Base-by-base conservation (phyloP, 37 sponge, comb jelly and placozoan genomes). In the Tethya wilhelma region DNA sequence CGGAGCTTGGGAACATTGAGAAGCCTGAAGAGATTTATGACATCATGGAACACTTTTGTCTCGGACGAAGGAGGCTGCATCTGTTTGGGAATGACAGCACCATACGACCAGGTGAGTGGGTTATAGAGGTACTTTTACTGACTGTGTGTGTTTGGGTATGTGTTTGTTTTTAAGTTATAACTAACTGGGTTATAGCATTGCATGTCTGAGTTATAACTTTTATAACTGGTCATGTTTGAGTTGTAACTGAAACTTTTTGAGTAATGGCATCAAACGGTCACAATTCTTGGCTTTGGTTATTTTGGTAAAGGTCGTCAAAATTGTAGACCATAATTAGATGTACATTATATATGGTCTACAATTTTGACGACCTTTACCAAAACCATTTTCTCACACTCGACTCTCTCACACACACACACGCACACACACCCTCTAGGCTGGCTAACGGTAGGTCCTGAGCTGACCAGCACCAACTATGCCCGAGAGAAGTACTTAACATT, bases 1-100 rank as follows among this genome's bases (percentile, higher is more conserved):
- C 80, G 1, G 87, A 92, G 26, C 78, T 75, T 39, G 96, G 86
- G 4, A 87, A 85, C 40, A 84, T 88, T 6, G 69, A 82, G 20
- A 98, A 98, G 43, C 98, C 98, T 19, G 93, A 91, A 57, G 98
- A 98, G 74, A 92, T 98, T 43, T 98, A 91, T 71, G 87, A 90
- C 44, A 93, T 94, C 17, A 98, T 98, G 12, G 98, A 98, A 43
- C 93, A 95, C 84, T 98, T 98, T 44, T 98, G 98, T 82, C 65
- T 98, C 20, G 98, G 98, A 3, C 76, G 91, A 43, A 75, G 96
- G 31, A 64, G 98, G 23, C 83, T 98, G 23, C 93, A 98, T 59
- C 43, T 98, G 58, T 98, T 98, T 90, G 98, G 96, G 4, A 82
- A 37, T 53, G 98, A 98, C 44, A 71, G 70, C 41, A 85, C 88